Base-by-base conservation (phyloP, 2,797 vertebrate species). In the Nyctalus aviator region DNA sequence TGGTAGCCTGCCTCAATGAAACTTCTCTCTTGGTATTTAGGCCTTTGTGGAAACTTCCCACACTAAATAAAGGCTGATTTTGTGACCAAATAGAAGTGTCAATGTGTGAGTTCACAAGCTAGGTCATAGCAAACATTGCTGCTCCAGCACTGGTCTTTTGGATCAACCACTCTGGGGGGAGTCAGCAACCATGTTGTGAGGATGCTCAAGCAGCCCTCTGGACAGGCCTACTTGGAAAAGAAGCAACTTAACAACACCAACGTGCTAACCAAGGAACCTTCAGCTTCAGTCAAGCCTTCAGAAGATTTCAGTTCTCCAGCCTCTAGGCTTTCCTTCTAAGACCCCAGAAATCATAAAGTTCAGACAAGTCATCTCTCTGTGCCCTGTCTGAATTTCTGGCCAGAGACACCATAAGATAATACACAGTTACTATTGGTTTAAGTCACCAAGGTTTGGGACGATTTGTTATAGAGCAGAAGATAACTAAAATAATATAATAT, bases 241-340 rank as follows among this genome's bases (percentile, higher is more conserved):
- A 86, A 92, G 15, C 32, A 11, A 30, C n/a, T 82, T 62, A 53
- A 55, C 41, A 81, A 69, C 0, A 7, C 30, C 59, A 89, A 3
- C 59, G 81, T 79, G 46, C 59, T 64, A 88, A 92, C 12, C 35
- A 83, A 64, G 64, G 30, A 83, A 50, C 30, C 68, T 76, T 90
- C 27, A 37, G n/a, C 46, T n/a, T 88, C 25, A 78, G 32, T 69
- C 62, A 94, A 64, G 48, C 30, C 68, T 77, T 78, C 8, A 64
- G 20, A 66, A 59, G 13, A 75, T 53, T 83, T 86, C 41, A 77
- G n/a, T 46, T 46, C n/a, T 55, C 37, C 7, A 46, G 44, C 6
- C 20, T 90, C 91, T 48, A 62, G 44, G 30, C 68, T 90, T 88
- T 92, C 32, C 27, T 90, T 75, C 35, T 84, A 64, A 57, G 78